Evolutionary conservation across 53 echinoderm and acorn worm genomes (phyloP).

Genomic region (Hippasteria phrygiana): DNA sequence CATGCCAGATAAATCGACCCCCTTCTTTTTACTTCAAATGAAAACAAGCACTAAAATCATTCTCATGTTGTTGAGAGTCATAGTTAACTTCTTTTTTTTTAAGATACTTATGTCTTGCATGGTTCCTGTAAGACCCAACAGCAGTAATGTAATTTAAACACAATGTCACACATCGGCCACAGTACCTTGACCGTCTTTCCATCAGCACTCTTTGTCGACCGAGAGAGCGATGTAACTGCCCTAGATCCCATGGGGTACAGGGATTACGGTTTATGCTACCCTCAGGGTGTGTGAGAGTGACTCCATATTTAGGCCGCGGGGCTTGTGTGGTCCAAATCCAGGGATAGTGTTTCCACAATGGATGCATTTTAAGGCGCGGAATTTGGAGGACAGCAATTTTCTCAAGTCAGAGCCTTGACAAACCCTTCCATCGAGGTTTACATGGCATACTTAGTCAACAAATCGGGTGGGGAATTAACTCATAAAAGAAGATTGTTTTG

Average conservation of each 20-base stretch:
- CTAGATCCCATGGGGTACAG: slow-evolving; percentile 41
- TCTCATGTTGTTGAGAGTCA: no score
- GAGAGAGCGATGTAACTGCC: no score
- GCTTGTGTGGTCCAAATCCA: slow-evolving; percentile 27
- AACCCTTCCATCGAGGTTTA: background rate
- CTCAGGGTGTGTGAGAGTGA: slow-evolving; percentile 25
- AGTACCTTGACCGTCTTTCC: background rate
- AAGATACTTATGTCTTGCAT: no score
- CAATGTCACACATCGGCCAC: background rate
- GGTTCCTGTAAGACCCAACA: no score
- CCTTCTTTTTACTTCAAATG: no score
- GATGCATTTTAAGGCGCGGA: background rate
- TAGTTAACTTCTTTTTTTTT: no score
- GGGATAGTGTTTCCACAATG: background rate
- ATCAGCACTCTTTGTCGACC: background rate
- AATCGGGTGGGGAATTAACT: slow-evolving; percentile 12
- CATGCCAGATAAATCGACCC: no score
- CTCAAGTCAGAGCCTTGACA: background rate
- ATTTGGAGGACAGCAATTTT: background rate
- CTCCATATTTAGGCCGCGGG: slow-evolving; percentile 55
- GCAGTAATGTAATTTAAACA: no score
- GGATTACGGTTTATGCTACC: slow-evolving; percentile 39
- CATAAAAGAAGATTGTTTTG: slow-evolving; percentile 47
- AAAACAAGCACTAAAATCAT: no score
- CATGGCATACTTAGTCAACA: background rate